Percentiles rank a stretch among this genome's conserved stretches.
Conservation (phyloP, 2,888 invertebrate species). For the Gerris lacustris region DNA sequence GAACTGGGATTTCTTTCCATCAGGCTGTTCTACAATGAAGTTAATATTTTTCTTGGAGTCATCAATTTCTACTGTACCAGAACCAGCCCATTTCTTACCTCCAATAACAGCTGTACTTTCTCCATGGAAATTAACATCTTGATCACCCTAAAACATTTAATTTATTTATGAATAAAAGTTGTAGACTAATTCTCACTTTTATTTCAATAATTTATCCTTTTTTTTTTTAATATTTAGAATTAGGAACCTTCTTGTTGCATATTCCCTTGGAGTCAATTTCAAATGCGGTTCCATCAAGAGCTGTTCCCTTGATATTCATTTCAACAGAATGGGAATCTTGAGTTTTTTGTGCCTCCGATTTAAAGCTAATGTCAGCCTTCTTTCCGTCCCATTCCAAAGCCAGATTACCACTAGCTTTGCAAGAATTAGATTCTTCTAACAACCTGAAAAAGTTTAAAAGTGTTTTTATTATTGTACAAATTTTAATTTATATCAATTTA, state of each 20-base stretch:
- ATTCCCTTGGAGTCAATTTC: slow-evolving; percentile 29
- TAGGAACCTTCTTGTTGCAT: slow-evolving; percentile 32
- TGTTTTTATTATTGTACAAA: no score
- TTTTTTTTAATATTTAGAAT: no score
- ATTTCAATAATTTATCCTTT: no score
- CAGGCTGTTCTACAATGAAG: not conserved
- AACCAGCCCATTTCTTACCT: not conserved
- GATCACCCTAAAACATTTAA: not conserved
- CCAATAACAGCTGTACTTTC: not conserved
- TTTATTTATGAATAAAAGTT: not conserved
- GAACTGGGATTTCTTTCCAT: not conserved
- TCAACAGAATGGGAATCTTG: slow-evolving; percentile 38
- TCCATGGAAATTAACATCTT: not conserved
- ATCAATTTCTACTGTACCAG: not conserved
- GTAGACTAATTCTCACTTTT: no score
- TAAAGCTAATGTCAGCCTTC: slow-evolving; percentile 30
- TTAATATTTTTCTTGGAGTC: not conserved
- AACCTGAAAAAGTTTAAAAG: no score
- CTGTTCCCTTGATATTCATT: slow-evolving; percentile 38
- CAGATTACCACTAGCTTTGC: slow-evolving; percentile 20
- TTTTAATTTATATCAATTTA: no score
- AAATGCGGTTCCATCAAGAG: slow-evolving; percentile 39
- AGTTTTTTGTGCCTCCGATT: slow-evolving; percentile 33
- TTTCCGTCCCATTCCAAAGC: slow-evolving; percentile 29
- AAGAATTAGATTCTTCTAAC: not conserved